Conservation (phyloP, 2,888 invertebrate species). For the Andrena camellia region DNA sequence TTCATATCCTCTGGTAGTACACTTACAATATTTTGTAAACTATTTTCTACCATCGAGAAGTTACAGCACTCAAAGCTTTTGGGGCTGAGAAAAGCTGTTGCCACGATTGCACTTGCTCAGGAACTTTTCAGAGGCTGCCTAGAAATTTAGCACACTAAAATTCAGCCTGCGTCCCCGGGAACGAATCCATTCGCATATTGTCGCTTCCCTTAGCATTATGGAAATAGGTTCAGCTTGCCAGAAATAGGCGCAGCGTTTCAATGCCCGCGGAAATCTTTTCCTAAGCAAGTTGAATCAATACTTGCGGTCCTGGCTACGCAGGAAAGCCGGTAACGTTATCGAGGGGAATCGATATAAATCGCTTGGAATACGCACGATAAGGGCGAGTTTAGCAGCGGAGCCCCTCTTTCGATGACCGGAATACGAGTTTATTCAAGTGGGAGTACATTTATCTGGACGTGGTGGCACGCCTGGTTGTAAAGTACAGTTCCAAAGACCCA, state of each 20-base stretch:
- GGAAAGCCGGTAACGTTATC: slow-evolving; percentile 54
- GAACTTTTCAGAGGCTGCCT: neutral
- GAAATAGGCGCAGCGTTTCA: slow-evolving; percentile 37
- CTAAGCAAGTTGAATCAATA: slow-evolving; percentile 51
- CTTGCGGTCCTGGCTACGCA: slow-evolving; percentile 20
- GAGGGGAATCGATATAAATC: slow-evolving; percentile 69
- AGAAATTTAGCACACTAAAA: slow-evolving; percentile 14
- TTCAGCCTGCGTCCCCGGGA: slow-evolving; percentile 14
- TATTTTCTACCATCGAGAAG: too few species aligned
- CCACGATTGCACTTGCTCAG: neutral
- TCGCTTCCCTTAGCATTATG: slow-evolving; percentile 29
- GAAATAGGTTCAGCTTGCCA: slow-evolving; percentile 47
- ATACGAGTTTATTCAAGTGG: slow-evolving; percentile 71
- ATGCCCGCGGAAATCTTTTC: slow-evolving; percentile 43
- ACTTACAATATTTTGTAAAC: too few species aligned
- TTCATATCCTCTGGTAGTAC: too few species aligned
- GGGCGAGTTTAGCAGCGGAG: slow-evolving; percentile 66
- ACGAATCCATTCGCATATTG: slow-evolving; percentile 23
- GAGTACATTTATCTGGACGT: slow-evolving; percentile 76
- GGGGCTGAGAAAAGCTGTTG: neutral
- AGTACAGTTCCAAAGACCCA: slow-evolving; percentile 63
- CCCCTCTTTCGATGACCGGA: slow-evolving; percentile 59
- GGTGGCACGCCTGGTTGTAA: slow-evolving; percentile 59
- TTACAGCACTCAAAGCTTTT: neutral
- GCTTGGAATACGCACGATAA: slow-evolving; percentile 64